Evolutionary conservation across 2,797 vertebrate species (phyloP).

Genomic region (Centroberyx gerrardi): DNA sequence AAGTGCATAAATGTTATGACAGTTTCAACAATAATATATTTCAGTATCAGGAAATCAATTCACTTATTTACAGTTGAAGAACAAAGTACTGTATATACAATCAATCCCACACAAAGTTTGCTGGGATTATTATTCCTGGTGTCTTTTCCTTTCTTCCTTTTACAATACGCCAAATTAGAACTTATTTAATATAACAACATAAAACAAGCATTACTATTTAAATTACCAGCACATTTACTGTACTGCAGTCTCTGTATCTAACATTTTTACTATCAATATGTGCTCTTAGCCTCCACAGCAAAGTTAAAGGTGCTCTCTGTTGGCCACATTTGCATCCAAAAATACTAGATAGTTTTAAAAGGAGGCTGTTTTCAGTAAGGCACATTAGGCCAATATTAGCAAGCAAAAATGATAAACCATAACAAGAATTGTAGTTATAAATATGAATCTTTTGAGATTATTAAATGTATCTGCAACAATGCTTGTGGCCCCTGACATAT

Average conservation of each 20-base stretch:
- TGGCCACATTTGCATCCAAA: not conserved
- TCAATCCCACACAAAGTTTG: not conserved
- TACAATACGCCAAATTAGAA: not conserved
- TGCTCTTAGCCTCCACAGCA: too few relatives aligned
- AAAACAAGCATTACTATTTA: too few relatives aligned
- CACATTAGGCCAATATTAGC: slow-evolving; percentile 8
- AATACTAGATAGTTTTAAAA: not conserved
- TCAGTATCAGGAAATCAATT: slow-evolving; percentile 4
- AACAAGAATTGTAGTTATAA: too few relatives aligned
- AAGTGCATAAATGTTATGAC: slow-evolving; percentile 2
- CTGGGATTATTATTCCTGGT: not conserved
- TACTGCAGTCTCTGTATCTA: too few relatives aligned
- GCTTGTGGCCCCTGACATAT: too few relatives aligned
- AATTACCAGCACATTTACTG: too few relatives aligned
- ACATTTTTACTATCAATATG: too few relatives aligned
- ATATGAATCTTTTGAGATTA: too few relatives aligned
- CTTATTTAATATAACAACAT: not conserved
- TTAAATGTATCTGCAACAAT: too few relatives aligned
- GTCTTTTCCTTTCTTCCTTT: not conserved
- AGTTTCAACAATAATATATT: not conserved
- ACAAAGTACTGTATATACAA: slow-evolving; percentile 31
- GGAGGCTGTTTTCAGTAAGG: slow-evolving; percentile 9
- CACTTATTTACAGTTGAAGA: slow-evolving; percentile 46
- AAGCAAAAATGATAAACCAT: not conserved
- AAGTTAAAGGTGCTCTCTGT: too few relatives aligned